These are phyloP conservation scores for Himalopsyche phryganea DNA, from an alignment of 1,140 invertebrate genomes.

Conservation along the genomic window DNA sequence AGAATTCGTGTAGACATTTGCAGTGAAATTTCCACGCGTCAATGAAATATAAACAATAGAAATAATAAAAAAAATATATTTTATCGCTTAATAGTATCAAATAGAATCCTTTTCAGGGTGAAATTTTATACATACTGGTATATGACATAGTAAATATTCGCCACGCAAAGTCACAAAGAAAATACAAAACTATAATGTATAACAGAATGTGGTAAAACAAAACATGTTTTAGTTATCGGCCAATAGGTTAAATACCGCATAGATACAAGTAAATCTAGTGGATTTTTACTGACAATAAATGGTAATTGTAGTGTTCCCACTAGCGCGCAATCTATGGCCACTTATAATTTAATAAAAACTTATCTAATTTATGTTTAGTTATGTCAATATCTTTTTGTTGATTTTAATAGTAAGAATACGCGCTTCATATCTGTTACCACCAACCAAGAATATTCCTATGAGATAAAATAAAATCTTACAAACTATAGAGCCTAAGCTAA, in stretches of 20 bases:
- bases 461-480: conserved; percentile 23
- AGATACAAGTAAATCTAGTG: too few relatives aligned
- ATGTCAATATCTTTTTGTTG: too few relatives aligned
- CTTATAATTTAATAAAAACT: too few relatives aligned
- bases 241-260: too few relatives aligned
- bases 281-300: not conserved
- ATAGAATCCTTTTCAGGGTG: not conserved
- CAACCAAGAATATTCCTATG: conserved; percentile 6
- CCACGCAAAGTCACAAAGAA: not conserved
- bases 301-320: not conserved
- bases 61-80: not conserved
- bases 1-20: too few relatives aligned
- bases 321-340: not conserved
- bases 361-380: too few relatives aligned
- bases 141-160: not conserved
- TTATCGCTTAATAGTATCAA: not conserved
- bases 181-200: conserved; percentile 1
- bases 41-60: too few relatives aligned
- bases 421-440: too few relatives aligned
- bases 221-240: too few relatives aligned
- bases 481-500: conserved; percentile 17
- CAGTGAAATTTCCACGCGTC: too few relatives aligned
- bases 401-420: too few relatives aligned
- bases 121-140: not conserved
- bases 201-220: not conserved